Conservation (phyloP, 2,797 vertebrate species). For the Peromyscus aztecus region DNA sequence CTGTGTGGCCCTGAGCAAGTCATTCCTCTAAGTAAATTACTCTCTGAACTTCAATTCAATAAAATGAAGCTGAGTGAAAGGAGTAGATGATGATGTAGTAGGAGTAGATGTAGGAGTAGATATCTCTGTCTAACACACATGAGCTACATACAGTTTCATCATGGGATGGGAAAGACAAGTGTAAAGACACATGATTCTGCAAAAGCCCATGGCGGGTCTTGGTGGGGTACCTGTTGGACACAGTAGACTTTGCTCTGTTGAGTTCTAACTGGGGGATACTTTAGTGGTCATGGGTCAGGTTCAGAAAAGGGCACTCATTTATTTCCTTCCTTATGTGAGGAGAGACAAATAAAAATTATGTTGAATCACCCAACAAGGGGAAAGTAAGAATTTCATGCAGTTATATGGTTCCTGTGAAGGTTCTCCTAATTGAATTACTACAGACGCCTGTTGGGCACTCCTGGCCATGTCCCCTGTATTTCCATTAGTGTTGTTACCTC, state of each 20-base stretch:
- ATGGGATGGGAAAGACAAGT: not conserved
- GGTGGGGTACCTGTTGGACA: not conserved
- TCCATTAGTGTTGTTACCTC: constrained; percentile 78
- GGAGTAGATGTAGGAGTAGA: not conserved
- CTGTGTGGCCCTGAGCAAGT: constrained; percentile 1
- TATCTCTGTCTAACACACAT: not conserved
- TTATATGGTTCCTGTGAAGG: constrained; percentile 66
- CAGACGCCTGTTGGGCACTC: constrained; percentile 64
- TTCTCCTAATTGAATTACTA: constrained; percentile 79
- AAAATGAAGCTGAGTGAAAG: not conserved
- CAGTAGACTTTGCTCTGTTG: not conserved
- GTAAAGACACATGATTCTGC: not conserved
- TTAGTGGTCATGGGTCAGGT: not conserved
- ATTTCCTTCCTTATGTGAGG: constrained; percentile 21
- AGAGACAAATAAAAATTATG: constrained; percentile 67
- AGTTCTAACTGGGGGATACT: not conserved
- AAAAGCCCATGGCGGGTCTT: not conserved
- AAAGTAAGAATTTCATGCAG: constrained; percentile 75
- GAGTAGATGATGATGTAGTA: not conserved
- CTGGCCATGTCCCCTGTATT: constrained; percentile 65
- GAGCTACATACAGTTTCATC: not conserved
- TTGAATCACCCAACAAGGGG: constrained; percentile 61
- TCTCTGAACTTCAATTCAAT: not conserved
- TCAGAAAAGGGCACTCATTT: constrained; percentile 13
- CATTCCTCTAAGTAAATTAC: not conserved